Evolutionary conservation across 2,797 vertebrate species (phyloP).

Genomic region (Oophaga sylvatica): DNA sequence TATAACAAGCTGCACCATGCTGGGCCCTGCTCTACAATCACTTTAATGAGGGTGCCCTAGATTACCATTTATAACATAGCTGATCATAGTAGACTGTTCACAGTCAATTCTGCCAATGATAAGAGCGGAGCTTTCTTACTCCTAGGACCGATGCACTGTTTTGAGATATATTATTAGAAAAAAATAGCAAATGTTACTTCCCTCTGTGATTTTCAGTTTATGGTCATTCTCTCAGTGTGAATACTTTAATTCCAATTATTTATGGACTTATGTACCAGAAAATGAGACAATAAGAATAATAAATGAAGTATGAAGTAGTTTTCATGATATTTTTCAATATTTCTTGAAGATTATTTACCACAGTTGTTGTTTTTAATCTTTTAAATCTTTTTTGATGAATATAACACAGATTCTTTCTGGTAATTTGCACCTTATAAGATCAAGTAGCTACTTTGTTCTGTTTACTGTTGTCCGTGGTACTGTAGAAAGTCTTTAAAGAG

Average conservation of each 20-base stretch:
- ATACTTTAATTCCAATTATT: not conserved
- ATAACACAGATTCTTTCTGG: not conserved
- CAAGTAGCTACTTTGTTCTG: not conserved
- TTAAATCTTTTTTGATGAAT: not conserved
- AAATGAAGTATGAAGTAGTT: not conserved
- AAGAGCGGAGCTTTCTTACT: not conserved
- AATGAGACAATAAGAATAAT: not conserved
- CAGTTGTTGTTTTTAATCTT: not conserved
- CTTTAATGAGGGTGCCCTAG: constrained; percentile 3
- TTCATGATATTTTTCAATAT: not conserved
- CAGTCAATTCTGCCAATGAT: not conserved
- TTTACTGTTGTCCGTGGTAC: not conserved
- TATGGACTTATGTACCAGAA: not conserved
- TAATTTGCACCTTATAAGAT: not conserved
- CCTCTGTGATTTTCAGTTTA: not conserved
- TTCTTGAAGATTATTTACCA: not conserved
- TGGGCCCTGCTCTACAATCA: not conserved
- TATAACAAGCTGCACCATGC: constrained; percentile 8
- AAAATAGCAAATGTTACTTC: not conserved
- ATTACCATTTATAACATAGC: not conserved
- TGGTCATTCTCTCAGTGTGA: not conserved
- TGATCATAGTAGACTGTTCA: not conserved
- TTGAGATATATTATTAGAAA: not conserved
- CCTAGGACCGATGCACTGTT: not conserved
- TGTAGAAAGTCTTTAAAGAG: too few relatives aligned